Evolutionary conservation across 2,797 vertebrate genomes (phyloP), one percentile per base, ranked within the genome.

Genomic region (Anas georgica): DNA sequence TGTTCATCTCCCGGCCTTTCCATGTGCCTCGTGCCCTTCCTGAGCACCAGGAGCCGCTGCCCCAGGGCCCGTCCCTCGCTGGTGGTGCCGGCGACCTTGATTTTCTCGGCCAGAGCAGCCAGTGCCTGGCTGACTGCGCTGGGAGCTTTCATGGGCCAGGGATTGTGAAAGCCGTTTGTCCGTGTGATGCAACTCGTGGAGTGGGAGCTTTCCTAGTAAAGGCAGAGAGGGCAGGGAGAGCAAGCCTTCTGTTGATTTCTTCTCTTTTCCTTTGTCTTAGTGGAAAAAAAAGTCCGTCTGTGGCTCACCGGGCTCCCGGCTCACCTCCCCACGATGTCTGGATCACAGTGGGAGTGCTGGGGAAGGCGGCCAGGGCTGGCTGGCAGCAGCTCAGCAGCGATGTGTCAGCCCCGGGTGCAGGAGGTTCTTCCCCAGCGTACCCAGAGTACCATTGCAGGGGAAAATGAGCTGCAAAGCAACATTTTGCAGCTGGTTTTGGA

Each of bases 161-260:
- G 83, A 93, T 97, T 96, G 96, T 93, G 96, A 96, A 97, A 96
- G 91, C 74, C 1, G 2, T 33, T 56, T 48, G 85, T 66, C 70
- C 2, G 4, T 1, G 45, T 97, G 95, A 93, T 88, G 87, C 93
- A 94, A 93, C 91, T 48, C 7, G 2, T 35, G 81, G 70, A 76
- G 80, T 12, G 1, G 26, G 31, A 80, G 85, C 0, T 10, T 88
- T 76, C 78, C 11, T 67, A 50, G 14, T 59, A 83, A 64, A 35
- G 52, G 91, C 90, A 77, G 89, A 48, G 63, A 75, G 74, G 83
- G 88, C 86, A 85, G 79, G 56, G 55, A 60, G 20, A 3, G 54
- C 69, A 56, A 67, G 54, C 56, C 68, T 59, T 33, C 16, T 0
- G 0, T 70, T 8, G 9, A 5, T 1, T 55, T 81, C 77, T 66